Evolutionary conservation across 2,113 vertebrate species (phyloP), one percentile per base, ranked within the genome.

Genomic region (Porphyrio hochstetteri): DNA sequence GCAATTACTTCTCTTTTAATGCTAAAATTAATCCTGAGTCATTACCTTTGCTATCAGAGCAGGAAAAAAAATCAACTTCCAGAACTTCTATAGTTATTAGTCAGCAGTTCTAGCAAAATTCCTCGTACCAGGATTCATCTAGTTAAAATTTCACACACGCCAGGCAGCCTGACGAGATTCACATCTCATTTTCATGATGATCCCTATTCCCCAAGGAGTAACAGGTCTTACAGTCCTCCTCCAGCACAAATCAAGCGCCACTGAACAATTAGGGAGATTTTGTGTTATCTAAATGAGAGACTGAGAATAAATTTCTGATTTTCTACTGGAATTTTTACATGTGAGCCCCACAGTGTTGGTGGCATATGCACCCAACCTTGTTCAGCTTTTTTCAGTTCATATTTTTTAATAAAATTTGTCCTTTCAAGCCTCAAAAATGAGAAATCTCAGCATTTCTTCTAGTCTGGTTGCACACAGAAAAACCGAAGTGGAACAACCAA

Each of bases 1-100:
- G 68, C 93, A 95, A 96, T 97, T 95, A 96, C 61, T 35, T 78
- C 11, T 79, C 16, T 86, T 80, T 88, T 61, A 74, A 89, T 75
- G 65, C 24, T 88, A 93, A 97, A 96, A 94, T 96, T 89, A 96
- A 96, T 97, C 92, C 95, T 55, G n/a, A 92, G 15, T 42, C 86
- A 91, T 93, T 96, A 90, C 64, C 35, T 29, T 77, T 95, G 44
- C 80, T 90, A 74, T 83, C 68, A 72, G 86, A 82, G 82, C 44
- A 93, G 27, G 60, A 86, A 95, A 93, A 93, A 63, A 93, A 93
- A 60, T n/a, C 46, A 92, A 79, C 65, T 95, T 90, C 20, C 36
- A 46, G 56, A 92, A 93, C 23, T 93, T 92, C 33, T 36, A 44
- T 61, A 74, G 68, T 84, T 80, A 87, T 83, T 96, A 68, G 74